Evolutionary conservation across 2,113 vertebrate genomes (phyloP), one percentile per base, ranked within the genome.

Genomic region (Anhinga rufa): DNA sequence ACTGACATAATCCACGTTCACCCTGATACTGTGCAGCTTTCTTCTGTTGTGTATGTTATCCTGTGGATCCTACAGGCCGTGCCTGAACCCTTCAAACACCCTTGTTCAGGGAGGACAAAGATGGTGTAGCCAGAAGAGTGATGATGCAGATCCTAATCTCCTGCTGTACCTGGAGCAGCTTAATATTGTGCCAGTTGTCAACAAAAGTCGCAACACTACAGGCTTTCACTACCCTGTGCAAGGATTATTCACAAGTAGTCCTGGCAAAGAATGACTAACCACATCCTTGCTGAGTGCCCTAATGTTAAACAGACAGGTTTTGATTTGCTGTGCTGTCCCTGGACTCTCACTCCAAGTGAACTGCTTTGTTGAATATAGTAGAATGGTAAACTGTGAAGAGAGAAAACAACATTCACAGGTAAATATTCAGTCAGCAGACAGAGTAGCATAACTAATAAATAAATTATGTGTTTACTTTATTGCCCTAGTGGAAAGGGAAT

Each of bases 391-490:
- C 3, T 15, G 74, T 4, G n/a, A 6, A 40, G 55, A 28, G 14
- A 38, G 61, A 61, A 52, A 25, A 54, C 4, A 24, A 71, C 80
- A 88, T 1, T 51, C 76, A 34, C 58, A 48, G 75, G 48, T 34
- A 55, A 19, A 17, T 20, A 10, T 25, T 52, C 42, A 52, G n/a
- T 0, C 75, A 22, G 82, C 62, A 86, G 71, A 17, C 52, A 72
- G 66, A 86, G 58, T 2, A 92, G 6, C 51, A 38, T 61, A 28
- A 68, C 52, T 70, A 82, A 87, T 82, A 74, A 71, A 65, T 2
- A 65, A 90, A 87, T 58, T 17, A 62, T 14, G 64, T 70, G 74
- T 82, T 95, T 60, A 38, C n/a, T n/a, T 74, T 81, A 84, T 49
- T 71, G 93, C 57, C 66, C 79, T 66, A 13, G 55, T 25, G 28